Evolutionary conservation across 1,140 invertebrate species (phyloP), one percentile per base, ranked within the genome.

Genomic region (Temnothorax nylanderi): DNA sequence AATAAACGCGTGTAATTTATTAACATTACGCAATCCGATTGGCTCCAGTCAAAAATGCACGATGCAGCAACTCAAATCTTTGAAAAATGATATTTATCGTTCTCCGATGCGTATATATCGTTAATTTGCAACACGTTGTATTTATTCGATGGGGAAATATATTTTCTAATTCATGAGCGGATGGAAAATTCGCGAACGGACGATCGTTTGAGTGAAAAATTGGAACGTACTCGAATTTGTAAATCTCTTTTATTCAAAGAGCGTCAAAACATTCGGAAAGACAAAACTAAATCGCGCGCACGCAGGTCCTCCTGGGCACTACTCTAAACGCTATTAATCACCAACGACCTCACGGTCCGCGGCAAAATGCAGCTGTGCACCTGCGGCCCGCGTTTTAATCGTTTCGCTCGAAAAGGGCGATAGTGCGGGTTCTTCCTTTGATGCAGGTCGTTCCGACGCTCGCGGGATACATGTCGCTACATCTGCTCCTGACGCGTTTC

Each of bases 401-500:
- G 71, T 37, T 64, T 37, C 34, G 47, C 37, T 41, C 78, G 69
- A 74, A 82, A 74, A 56, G 69, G 54, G 34, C 54, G 71, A 76
- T 72, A 64, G 69, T 41, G 34, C 72, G 21, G 56, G 74, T 34
- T 65, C 49, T 77, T 85, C 84, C 84, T 86, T 78, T 86, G 84
- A 86, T 3, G 72, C 82, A 56, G 75, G 72, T 87, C 89, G 54
- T 76, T 51, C 72, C 84, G 71, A 87, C 80, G 77, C 67, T 75
- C 74, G 65, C 89, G 84, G 84, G 86, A 80, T 80, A 81, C 75
- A 69, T 76, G 81, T 86, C 51, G 71, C 34, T 88, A 49, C 81
- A 86, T 76, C 87, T 91, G 87, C 47, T 47, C 13, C 60, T 89
- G 90, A 91, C 88, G 90, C 84, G 65, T 88, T 88, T 88, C 86